A percentile compares a stretch with the other conserved stretches of the same genome.
phyloP scores from a whole-genome alignment of 1,140 invertebrate genomes.

The Musca domestica region DNA sequence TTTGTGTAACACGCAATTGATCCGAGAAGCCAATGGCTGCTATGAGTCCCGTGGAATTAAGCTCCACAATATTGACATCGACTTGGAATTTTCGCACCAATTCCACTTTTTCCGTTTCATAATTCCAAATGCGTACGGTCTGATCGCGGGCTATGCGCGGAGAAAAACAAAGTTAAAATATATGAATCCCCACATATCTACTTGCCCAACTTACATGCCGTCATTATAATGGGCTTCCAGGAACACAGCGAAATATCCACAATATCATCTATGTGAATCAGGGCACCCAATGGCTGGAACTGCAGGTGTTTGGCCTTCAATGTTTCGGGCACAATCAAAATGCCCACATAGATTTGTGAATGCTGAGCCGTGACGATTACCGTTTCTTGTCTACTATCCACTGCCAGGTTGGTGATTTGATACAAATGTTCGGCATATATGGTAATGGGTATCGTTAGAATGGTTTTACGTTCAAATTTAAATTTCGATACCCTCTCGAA shows the following conservation, averaged over 20 bases:
- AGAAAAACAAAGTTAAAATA: neutral
- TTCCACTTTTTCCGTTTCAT: constrained; percentile 74
- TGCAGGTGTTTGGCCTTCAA: constrained; percentile 50
- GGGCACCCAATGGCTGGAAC: constrained; percentile 63
- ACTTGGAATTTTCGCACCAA: constrained; percentile 79
- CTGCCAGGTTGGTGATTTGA: constrained; percentile 56
- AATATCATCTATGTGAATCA: constrained; percentile 78
- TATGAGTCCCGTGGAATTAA: constrained; percentile 83
- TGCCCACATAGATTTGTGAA: constrained; percentile 60
- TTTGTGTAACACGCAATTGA: constrained; percentile 80
- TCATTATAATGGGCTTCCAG: constrained; percentile 87
- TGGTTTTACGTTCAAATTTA: constrained; percentile 58
- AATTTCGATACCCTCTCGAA: constrained; percentile 62
- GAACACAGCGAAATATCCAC: constrained; percentile 76
- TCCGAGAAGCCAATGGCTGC: constrained; percentile 87
- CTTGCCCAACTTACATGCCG: constrained; percentile 62
- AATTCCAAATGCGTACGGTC: constrained; percentile 87
- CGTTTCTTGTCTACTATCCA: constrained; percentile 57
- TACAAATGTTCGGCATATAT: constrained; percentile 50
- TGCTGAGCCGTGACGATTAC: constrained; percentile 61
- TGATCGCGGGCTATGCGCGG: constrained; percentile 62
- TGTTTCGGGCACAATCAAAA: constrained; percentile 57
- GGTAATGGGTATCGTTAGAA: constrained; percentile 57
- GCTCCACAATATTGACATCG: constrained; percentile 72
- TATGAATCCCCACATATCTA: neutral